phyloP scores from a whole-genome alignment of 2,888 invertebrate species.

The Laothoe populi region DNA sequence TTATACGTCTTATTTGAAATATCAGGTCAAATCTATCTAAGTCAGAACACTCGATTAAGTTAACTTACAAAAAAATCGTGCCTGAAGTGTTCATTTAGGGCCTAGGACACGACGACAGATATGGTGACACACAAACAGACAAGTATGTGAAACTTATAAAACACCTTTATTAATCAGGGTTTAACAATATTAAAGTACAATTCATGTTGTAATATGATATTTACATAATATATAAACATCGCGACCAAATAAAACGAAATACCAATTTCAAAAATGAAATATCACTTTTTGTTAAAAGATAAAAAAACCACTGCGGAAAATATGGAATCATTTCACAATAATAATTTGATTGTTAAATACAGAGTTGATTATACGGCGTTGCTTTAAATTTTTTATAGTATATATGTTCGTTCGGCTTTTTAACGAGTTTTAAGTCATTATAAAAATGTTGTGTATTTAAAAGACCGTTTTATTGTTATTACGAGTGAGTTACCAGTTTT shows the following conservation, averaged over 20 bases:
- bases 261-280: background rate
- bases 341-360: background rate
- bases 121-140: no score
- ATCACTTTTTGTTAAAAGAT: background rate
- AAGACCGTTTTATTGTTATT: background rate
- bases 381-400: conserved; percentile 12
- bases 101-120: no score
- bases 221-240: background rate
- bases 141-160: no score
- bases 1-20: no score
- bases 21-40: no score
- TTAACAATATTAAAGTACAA: no score
- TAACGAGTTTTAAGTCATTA: background rate
- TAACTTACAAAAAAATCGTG: no score
- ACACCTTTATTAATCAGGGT: no score
- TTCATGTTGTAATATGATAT: no score
- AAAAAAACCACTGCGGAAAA: background rate
- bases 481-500: background rate
- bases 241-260: background rate
- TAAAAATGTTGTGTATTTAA: background rate
- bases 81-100: no score
- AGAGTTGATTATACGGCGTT: conserved; percentile 10
- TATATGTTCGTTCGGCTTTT: background rate
- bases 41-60: no score
- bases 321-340: background rate